These are phyloP conservation scores for Eudemis profundana DNA, from an alignment of 2,888 invertebrate species.

Conservation along the genomic window DNA sequence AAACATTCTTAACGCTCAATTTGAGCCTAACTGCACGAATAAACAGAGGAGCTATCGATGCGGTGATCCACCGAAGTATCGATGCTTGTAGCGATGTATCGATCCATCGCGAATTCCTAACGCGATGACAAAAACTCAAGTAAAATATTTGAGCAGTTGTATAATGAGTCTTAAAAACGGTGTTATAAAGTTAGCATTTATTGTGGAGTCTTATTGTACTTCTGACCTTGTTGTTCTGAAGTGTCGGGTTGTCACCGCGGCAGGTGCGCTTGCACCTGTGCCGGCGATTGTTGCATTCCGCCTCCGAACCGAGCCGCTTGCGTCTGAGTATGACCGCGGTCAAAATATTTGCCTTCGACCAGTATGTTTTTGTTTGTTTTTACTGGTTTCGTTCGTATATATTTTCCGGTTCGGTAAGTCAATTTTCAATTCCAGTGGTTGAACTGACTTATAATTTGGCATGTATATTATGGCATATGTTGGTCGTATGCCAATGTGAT, in stretches of 20 bases:
- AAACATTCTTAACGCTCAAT: slow-evolving; percentile 32
- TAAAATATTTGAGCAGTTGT: background rate
- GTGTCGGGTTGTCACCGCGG: slow-evolving; percentile 48
- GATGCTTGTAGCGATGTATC: slow-evolving; percentile 19
- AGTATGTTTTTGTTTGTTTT: slow-evolving; percentile 15
- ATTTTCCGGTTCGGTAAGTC: background rate
- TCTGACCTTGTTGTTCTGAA: background rate
- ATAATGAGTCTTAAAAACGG: background rate
- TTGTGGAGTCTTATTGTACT: background rate
- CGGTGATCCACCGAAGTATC: slow-evolving; percentile 23
- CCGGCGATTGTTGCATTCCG: slow-evolving; percentile 65
- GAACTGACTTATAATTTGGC: too few species aligned
- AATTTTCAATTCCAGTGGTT: background rate
- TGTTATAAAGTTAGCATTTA: background rate
- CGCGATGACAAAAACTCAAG: background rate
- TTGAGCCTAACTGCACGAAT: slow-evolving; percentile 23
- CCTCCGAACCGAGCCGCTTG: slow-evolving; percentile 49
- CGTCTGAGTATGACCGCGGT: slow-evolving; percentile 25
- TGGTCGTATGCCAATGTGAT: too few species aligned
- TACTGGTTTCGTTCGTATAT: background rate
- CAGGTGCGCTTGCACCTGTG: slow-evolving; percentile 80
- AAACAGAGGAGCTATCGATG: slow-evolving; percentile 20
- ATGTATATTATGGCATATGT: too few species aligned
- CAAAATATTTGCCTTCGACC: slow-evolving; percentile 20
- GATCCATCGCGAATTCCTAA: slow-evolving; percentile 32